Base-by-base conservation (phyloP, 2,888 invertebrate genomes). In the Uropetala carovei region DNA sequence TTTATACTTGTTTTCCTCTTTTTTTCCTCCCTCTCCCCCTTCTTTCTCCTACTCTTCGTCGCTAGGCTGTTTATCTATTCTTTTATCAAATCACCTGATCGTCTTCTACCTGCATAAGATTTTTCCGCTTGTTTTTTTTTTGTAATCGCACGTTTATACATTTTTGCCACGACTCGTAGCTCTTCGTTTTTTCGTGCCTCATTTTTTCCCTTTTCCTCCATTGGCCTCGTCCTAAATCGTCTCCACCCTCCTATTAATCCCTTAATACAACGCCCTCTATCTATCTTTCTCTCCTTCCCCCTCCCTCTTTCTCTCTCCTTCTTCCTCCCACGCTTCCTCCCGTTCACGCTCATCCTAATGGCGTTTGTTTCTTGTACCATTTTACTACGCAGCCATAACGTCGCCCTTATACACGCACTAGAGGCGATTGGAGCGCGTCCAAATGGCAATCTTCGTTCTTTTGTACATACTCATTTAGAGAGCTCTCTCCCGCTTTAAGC, bases 221-320 rank as follows among this genome's bases (percentile, higher is more conserved):
- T 60, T 86, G 16, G 9, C 86, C 16, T 22, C 86, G 58, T 4
- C 14, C 58, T 18, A n/a, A n/a, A 58, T 58, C 27, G 59, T 58
- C 27, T 86, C n/a, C 85, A 16, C 64, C 64, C 43, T 89, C 18
- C 64, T 64, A 60, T 89, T 89, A 89, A 43, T 68, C 89, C 18
- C 89, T 89, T 30, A 64, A 30, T 60, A 64, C 64, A 22, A 64
- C 60, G 30, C 43, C 83, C 83, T 43, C 18, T 22, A 56, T 8
- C 57, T 57, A 43, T 18, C 82, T 14, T 82, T 11, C 82, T 8
- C 14, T 14, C 43, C 43, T 43, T 43, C 27, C 13, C 60, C 16
- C 16, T 8, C 11, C 13, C 89, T 43, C 60, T 64, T 8, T 59
- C 60, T 13, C 30, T 60, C 58, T 59, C 86, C 13, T 13, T 13